These are phyloP conservation scores for Brachyhypopomus gauderio DNA, from an alignment of 2,113 vertebrate genomes.

Conservation along the genomic window DNA sequence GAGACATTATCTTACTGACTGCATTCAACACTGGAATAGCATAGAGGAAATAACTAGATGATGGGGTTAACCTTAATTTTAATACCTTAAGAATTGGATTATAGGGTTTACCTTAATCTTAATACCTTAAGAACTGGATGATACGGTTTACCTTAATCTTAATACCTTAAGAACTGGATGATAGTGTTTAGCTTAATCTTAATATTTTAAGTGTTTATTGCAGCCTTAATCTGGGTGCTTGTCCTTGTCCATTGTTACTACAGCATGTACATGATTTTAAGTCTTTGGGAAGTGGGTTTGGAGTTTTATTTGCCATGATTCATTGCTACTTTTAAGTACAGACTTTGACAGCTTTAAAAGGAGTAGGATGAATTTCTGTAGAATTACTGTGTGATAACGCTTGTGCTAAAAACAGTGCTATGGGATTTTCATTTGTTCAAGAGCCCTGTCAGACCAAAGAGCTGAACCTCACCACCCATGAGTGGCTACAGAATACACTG, in stretches of 20 bases:
- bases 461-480: slow-evolving; percentile 34
- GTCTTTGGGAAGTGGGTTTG: slow-evolving; percentile 5
- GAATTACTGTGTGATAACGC: slow-evolving; percentile 32
- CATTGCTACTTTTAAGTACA: slow-evolving; percentile 9
- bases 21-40: neutral
- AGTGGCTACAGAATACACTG: slow-evolving; percentile 39
- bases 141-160: too few relatives aligned
- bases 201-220: too few relatives aligned
- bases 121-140: too few relatives aligned
- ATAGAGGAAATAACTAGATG: neutral
- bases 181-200: too few relatives aligned
- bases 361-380: slow-evolving; percentile 20
- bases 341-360: slow-evolving; percentile 29
- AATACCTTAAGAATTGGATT: too few relatives aligned
- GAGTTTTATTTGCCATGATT: slow-evolving; percentile 26
- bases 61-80: too few relatives aligned
- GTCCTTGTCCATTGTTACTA: neutral
- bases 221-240: neutral
- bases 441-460: slow-evolving; percentile 43
- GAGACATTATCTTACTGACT: neutral
- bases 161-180: too few relatives aligned
- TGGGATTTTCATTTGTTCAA: slow-evolving; percentile 40
- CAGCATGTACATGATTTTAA: neutral
- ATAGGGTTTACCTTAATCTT: too few relatives aligned
- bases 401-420: slow-evolving; percentile 33